Evolutionary conservation across 1,140 invertebrate species (phyloP), one percentile per base, ranked within the genome.

Genomic region (Pseudomyrmex cubaensis): DNA sequence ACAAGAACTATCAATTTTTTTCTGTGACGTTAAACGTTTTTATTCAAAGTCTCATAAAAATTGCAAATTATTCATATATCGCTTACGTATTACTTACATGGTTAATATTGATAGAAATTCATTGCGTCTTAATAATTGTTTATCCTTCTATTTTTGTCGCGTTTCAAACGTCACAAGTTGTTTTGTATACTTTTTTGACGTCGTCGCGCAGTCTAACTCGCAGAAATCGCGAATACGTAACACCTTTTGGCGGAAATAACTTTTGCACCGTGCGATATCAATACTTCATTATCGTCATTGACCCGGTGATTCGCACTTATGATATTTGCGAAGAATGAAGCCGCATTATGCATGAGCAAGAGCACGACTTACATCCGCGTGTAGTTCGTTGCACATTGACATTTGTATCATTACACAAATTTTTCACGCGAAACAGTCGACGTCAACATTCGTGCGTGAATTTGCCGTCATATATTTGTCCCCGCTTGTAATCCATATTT

Each of bases 211-310:
- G 22, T 35, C 46, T 52, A 15, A 76, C 15, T 20, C 22, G 12
- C 15, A 2, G n/a, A 2, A n/a, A 70, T 57, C 44, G 56, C 4
- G 44, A 35, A 17, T 5, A 12, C 35, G 25, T 9, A 12, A 22
- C 1, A 25, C 12, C 10, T 12, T 12, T 70, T 35, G 61, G 12
- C 22, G 66, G 66, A 50, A 80, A 70, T 70, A 70, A 61, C 22
- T 17, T 44, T 52, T 4, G 20, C 17, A 35, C 8, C 54, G 5
- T 35, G 5, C 35, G n/a, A 52, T 59, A 80, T 80, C 57, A 80
- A 80, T 80, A 70, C 72, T 80, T 80, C 46, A 70, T 61, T 48
- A 80, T 72, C 66, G 66, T 9, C 5, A 56, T 12, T 13, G 5
- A 13, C n/a, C 35, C 0, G 10, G 57, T 3, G 46, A 72, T 80